These are phyloP conservation scores for Desmophyllum pertusum DNA, from an alignment of 92 coral and sea anemone genomes.

Conservation along the genomic window DNA sequence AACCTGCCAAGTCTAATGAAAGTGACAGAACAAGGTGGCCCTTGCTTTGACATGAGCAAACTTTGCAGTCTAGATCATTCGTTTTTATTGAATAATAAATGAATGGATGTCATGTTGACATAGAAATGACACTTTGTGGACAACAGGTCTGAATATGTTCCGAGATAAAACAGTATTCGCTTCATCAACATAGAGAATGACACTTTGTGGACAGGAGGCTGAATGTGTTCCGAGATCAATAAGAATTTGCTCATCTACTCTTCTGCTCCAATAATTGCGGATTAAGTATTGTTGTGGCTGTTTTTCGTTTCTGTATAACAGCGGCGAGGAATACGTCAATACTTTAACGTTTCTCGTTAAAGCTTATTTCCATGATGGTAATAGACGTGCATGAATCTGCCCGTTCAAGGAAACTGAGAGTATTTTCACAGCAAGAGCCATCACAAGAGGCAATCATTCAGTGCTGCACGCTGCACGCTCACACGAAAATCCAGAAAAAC, in stretches of 20 bases:
- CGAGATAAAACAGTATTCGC: background rate
- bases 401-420: background rate
- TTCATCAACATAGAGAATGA: background rate
- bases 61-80: constrained; percentile 9
- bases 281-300: background rate
- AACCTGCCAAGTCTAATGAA: background rate
- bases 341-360: background rate
- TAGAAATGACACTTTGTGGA: background rate
- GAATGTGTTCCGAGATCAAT: background rate
- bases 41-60: constrained; percentile 6
- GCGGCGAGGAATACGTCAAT: no score
- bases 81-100: background rate
- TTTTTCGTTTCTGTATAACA: background rate
- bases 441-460: background rate
- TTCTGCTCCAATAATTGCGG: background rate
- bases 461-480: background rate
- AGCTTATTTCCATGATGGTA: background rate
- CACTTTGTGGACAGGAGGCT: background rate
- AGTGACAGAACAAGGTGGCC: background rate
- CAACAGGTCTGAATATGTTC: background rate
- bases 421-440: background rate
- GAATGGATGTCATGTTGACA: background rate
- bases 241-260: background rate
- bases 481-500: background rate
- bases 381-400: background rate